phyloP scores from a whole-genome alignment of 2,888 invertebrate species.

The Cerastis rubricosa region DNA sequence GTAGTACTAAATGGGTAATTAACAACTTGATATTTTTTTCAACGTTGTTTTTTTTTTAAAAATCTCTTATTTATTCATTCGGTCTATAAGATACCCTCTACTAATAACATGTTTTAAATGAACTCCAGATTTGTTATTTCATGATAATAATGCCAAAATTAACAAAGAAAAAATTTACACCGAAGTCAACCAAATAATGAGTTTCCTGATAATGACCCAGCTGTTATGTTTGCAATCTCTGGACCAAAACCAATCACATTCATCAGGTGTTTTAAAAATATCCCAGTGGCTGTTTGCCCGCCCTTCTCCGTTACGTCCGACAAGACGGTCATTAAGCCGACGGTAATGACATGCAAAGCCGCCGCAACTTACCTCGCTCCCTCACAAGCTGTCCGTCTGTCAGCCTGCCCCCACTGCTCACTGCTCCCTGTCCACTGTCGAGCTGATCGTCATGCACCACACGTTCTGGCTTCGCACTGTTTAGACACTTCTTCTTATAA shows the following conservation, averaged over 20 bases:
- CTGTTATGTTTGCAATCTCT: neutral
- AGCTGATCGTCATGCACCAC: conserved; percentile 11
- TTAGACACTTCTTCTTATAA: conserved; percentile 46
- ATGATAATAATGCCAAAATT: too few species aligned
- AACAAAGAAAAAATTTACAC: too few species aligned
- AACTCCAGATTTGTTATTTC: too few species aligned
- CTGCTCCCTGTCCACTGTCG: neutral
- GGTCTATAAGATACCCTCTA: too few species aligned
- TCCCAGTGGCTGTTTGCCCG: neutral
- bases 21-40: too few species aligned
- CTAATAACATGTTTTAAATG: too few species aligned
- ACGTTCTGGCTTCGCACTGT: conserved; percentile 34
- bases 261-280: neutral
- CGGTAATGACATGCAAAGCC: conserved; percentile 5
- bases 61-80: too few species aligned
- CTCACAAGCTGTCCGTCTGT: neutral
- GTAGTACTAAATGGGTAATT: too few species aligned
- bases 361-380: neutral
- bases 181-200: too few species aligned
- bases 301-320: neutral
- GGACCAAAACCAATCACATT: neutral
- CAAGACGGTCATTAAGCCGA: neutral
- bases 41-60: too few species aligned
- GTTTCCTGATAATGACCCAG: too few species aligned
- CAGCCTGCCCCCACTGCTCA: neutral